Conservation (phyloP, 2,888 invertebrate genomes). For the Tipula vernalis region DNA sequence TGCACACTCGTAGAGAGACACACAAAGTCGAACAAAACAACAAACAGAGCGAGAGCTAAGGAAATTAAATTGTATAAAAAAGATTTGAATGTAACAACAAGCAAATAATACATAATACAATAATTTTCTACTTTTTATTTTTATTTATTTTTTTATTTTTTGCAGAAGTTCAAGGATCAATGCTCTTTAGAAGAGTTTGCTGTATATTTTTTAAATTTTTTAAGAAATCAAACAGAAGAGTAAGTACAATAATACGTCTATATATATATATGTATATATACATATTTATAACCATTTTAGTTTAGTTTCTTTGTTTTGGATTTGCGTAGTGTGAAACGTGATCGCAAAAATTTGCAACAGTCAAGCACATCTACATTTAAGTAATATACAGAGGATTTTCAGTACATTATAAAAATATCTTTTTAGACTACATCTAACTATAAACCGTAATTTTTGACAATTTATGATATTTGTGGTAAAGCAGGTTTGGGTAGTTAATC, state of each 20-base stretch:
- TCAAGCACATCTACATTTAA: neutral
- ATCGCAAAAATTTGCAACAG: neutral
- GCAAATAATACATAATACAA: neutral
- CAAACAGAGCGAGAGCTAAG: neutral
- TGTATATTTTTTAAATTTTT: constrained; percentile 42
- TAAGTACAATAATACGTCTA: constrained; percentile 25
- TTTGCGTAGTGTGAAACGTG: neutral
- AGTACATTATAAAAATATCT: too few species aligned
- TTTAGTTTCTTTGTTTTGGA: neutral
- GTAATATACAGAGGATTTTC: neutral
- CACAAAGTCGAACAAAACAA: neutral
- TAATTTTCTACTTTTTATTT: neutral
- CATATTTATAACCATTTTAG: neutral
- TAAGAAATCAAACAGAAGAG: constrained; percentile 43
- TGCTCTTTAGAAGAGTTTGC: constrained; percentile 40
- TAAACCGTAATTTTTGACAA: too few species aligned
- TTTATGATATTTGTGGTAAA: too few species aligned
- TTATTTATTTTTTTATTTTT: constrained; percentile 1
- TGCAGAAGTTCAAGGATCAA: constrained; percentile 13
- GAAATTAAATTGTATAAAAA: neutral
- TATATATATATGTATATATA: too few species aligned
- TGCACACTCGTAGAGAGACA: neutral
- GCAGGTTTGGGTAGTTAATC: too few species aligned
- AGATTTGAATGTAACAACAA: neutral
- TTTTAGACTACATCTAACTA: too few species aligned